Base-by-base conservation (phyloP, 53 echinoderm and acorn worm species). In the Antedon mediterranea region DNA sequence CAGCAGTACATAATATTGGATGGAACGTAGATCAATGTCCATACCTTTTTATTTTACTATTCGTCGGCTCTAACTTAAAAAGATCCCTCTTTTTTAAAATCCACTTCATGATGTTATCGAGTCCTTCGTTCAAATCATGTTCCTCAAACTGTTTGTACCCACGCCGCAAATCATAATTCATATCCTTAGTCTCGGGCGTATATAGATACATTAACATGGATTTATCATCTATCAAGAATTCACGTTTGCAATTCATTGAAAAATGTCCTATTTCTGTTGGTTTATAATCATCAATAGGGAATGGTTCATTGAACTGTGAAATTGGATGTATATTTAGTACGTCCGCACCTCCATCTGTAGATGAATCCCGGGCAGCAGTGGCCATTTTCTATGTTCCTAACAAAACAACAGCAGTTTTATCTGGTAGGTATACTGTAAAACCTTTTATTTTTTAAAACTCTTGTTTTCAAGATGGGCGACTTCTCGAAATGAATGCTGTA, bases 51-150 rank as follows among this genome's bases (percentile, higher is more conserved):
- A 37, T 37, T 37, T 37, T 37, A 6, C 43, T 11, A 18, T 81
- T 31, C 42, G 31, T 73, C 43, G 73, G n/a, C 32, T 74, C 71
- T 29, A 76, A 34, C 34, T 74, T 27, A 20, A 91, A 87, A 32
- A 32, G 30, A 5, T 80, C 44, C 78, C 85, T 90, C 27, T 87
- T 94, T 71, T 73, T 77, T 57, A 82, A 15, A 18, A 94, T 79
- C 94, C 94, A 94, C 28, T 83, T 86, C 78, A 89, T 78, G 31
- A 94, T 43, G 74, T 90, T 89, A 57, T 90, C 74, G n/a, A 94
- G 83, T 71, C 94, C 86, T 34, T 90, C 87, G 43, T 89, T 88
- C 23, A 86, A 80, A 80, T 89, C 87, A 34, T 86, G 84, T 78
- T 81, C 85, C 28, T 88, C 77, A 71, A 85, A 94, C 5, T 70